Percentiles rank a stretch among this genome's conserved stretches.
phyloP scores from a whole-genome alignment of 2,888 invertebrate genomes.

The Acanthosepion pharaonis region DNA sequence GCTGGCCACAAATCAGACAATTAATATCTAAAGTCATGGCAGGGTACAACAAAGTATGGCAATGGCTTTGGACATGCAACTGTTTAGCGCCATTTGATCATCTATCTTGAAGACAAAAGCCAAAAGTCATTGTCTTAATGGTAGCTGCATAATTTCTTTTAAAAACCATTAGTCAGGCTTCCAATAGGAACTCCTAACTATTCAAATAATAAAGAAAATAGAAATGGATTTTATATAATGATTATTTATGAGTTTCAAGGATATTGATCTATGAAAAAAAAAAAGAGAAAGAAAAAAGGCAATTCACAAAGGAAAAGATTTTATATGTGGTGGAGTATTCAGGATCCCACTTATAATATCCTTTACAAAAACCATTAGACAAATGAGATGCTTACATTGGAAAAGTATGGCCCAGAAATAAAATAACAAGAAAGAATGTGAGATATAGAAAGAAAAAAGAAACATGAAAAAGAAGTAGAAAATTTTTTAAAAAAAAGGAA shows the following conservation, averaged over 20 bases:
- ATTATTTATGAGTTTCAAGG: conserved; percentile 12
- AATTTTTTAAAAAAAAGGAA: not conserved
- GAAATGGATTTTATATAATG: conserved; percentile 17
- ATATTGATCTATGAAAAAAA: not conserved
- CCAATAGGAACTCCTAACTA: not conserved
- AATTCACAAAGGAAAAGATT: not conserved
- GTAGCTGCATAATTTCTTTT: conserved; percentile 18
- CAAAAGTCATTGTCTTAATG: conserved; percentile 33
- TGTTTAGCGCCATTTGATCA: conserved; percentile 8
- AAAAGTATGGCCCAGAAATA: not conserved
- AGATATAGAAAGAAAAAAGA: not conserved
- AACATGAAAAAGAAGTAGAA: not conserved
- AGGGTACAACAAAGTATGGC: not conserved
- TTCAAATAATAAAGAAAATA: conserved; percentile 23
- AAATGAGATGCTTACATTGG: not conserved
- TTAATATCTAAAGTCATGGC: conserved; percentile 1
- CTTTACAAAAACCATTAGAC: not conserved
- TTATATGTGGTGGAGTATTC: not conserved
- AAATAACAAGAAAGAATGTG: not conserved
- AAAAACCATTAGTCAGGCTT: not conserved
- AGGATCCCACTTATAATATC: not conserved
- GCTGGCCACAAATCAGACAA: not conserved
- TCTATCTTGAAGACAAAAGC: conserved; percentile 22
- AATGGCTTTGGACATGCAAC: conserved; percentile 22
- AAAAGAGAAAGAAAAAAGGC: not conserved